Evolutionary conservation across 1,140 invertebrate genomes (phyloP), one percentile per base, ranked within the genome.

Genomic region (Drosophila ananassae): DNA sequence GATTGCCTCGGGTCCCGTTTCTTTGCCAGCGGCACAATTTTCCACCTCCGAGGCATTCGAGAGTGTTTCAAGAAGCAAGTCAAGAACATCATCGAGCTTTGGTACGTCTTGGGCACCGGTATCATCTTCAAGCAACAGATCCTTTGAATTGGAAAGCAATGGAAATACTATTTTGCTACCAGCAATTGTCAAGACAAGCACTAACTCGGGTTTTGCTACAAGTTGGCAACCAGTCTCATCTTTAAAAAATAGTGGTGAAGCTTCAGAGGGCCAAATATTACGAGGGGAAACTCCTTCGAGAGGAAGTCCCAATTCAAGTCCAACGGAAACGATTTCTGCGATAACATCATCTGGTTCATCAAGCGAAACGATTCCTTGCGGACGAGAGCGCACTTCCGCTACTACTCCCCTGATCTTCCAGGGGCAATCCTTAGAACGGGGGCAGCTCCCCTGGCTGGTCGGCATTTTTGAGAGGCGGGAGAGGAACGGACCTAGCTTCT

Each of bases 371-470:
- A 54, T 54, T 3, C 48, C 79, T 28, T 90, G 89, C 34, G 89
- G 89, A 1, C 52, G 66, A 0, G 89, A 90, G 22, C 47, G 72
- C 9, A 47, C 75, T n/a, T 59, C 73, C 10, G 62, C 68, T 0
- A 75, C 84, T 0, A 92, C 92, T 58, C 91, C 85, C 0, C 73
- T 94, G 2, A 94, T 95, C 21, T 93, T 95, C 5, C 94, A 94
- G n/a, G 95, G 95, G 2, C 73, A 87, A 7, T 82, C 92, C 0
- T 89, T 94, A 2, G 72, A 89, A 2, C 90, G 92, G 7, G 95
- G 95, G 21, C 93, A 95, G 58, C 94, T 94, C 89, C 96, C 96
- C 0, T 96, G 95, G 95, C 90, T 95, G 39, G 94, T 94, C 0
- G 94, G 94, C 2, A 93, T 96, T 48, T 94, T 94, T 66, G 73